Evolutionary conservation across 2,888 invertebrate genomes (phyloP).

Genomic region (Bombyx huttoni): DNA sequence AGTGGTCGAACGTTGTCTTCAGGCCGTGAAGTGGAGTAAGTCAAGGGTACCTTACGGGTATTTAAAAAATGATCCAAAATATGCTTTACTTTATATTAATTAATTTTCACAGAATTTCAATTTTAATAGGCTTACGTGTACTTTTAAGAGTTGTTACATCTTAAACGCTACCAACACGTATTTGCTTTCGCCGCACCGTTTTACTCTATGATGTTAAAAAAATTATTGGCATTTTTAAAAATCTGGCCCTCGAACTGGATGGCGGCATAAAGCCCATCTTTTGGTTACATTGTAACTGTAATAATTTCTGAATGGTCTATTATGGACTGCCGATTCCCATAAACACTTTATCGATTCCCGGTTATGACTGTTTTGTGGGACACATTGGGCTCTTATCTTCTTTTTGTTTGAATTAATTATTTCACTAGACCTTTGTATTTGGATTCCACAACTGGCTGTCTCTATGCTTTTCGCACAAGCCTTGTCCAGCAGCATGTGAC

Average conservation of each 20-base stretch:
- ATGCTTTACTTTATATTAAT: too few species aligned
- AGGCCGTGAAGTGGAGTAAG: too few species aligned
- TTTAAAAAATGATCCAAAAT: too few species aligned
- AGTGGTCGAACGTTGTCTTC: too few species aligned
- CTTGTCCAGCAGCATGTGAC: slow-evolving; percentile 23
- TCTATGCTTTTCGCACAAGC: slow-evolving; percentile 25
- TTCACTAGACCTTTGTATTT: slow-evolving; percentile 12
- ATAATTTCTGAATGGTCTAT: neutral
- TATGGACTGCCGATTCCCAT: neutral
- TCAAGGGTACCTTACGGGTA: too few species aligned
- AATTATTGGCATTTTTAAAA: slow-evolving; percentile 21
- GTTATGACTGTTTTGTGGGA: neutral
- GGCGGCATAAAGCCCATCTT: slow-evolving; percentile 41
- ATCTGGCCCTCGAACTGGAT: slow-evolving; percentile 41
- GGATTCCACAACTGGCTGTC: slow-evolving; percentile 25
- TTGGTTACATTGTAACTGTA: slow-evolving; percentile 17
- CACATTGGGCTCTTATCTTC: slow-evolving; percentile 4
- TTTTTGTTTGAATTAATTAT: neutral
- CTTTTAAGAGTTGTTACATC: too few species aligned
- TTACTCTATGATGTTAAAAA: too few species aligned
- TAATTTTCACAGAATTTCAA: too few species aligned
- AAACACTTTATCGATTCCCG: neutral
- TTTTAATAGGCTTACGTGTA: too few species aligned
- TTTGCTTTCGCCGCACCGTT: too few species aligned
- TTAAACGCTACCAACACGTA: too few species aligned